Conservation (phyloP, 2,113 vertebrate species). For the Procapra przewalskii region DNA sequence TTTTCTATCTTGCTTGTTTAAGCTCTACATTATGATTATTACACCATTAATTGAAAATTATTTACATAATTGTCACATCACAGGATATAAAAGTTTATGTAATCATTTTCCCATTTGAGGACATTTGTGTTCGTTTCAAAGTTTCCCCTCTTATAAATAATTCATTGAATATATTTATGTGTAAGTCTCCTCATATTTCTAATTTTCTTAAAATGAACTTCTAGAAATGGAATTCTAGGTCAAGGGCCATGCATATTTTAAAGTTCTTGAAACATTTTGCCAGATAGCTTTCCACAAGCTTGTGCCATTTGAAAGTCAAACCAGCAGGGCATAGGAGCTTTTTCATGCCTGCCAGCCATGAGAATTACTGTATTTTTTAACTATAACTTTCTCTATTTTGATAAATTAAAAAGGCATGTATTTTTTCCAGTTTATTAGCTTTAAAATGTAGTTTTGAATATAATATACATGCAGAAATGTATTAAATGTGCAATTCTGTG, state of each 20-base stretch:
- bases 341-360: neutral
- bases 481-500: neutral
- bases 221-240: conserved; percentile 30
- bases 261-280: conserved; percentile 3
- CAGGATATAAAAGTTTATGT: neutral
- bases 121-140: conserved; percentile 4
- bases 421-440: neutral
- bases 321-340: neutral
- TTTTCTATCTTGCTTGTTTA: neutral
- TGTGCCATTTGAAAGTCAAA: neutral
- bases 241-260: neutral
- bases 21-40: neutral
- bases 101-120: conserved; percentile 1
- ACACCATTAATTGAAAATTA: neutral
- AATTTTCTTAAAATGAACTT: conserved; percentile 28
- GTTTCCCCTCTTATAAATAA: conserved; percentile 20
- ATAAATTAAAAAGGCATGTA: neutral
- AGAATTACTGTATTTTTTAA: neutral
- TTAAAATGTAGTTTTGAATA: neutral
- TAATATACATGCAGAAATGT: neutral
- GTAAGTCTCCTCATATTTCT: conserved; percentile 11
- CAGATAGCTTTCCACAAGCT: neutral
- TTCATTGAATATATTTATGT: conserved; percentile 21
- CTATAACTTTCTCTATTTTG: neutral
- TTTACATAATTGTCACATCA: conserved; percentile 5